Evolutionary conservation across 2,888 invertebrate genomes (phyloP).

Genomic region (Apotomis turbidana): DNA sequence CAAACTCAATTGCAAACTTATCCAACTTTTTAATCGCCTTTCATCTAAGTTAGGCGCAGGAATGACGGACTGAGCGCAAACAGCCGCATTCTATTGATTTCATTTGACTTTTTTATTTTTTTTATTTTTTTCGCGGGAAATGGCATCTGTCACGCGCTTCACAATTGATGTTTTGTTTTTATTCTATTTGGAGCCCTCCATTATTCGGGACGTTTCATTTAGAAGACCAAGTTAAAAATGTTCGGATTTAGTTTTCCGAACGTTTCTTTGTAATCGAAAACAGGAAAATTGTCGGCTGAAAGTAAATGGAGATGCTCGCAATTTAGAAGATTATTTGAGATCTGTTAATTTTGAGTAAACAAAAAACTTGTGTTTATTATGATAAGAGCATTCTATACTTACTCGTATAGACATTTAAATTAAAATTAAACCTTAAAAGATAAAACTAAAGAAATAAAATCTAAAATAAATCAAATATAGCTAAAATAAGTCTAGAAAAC

Average conservation of each 20-base stretch:
- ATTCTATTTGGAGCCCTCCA: constrained; percentile 45
- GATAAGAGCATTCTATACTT: no score
- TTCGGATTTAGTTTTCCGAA: constrained; percentile 28
- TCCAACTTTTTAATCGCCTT: constrained; percentile 41
- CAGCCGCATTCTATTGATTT: constrained; percentile 45
- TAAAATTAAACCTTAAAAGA: no score
- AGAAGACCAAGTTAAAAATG: constrained; percentile 37
- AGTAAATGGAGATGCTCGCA: constrained; percentile 2
- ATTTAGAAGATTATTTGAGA: neutral
- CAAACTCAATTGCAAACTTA: constrained; percentile 32
- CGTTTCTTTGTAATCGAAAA: constrained; percentile 25
- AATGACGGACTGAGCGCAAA: constrained; percentile 30
- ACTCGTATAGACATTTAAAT: no score
- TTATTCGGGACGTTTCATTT: constrained; percentile 44
- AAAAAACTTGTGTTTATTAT: no score
- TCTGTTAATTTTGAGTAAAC: no score
- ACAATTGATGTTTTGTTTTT: constrained; percentile 57
- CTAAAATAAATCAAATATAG: no score
- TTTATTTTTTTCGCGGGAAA: constrained; percentile 44
- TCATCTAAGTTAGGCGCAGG: constrained; percentile 39
- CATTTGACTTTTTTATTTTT: constrained; percentile 41
- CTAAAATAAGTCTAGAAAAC: no score
- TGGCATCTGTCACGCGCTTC: constrained; percentile 53
- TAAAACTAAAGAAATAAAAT: no score
- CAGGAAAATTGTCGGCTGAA: constrained; percentile 4